Evolutionary conservation across 2,113 vertebrate species (phyloP), one percentile per base, ranked within the genome.

Genomic region (Capreolus pygargus): DNA sequence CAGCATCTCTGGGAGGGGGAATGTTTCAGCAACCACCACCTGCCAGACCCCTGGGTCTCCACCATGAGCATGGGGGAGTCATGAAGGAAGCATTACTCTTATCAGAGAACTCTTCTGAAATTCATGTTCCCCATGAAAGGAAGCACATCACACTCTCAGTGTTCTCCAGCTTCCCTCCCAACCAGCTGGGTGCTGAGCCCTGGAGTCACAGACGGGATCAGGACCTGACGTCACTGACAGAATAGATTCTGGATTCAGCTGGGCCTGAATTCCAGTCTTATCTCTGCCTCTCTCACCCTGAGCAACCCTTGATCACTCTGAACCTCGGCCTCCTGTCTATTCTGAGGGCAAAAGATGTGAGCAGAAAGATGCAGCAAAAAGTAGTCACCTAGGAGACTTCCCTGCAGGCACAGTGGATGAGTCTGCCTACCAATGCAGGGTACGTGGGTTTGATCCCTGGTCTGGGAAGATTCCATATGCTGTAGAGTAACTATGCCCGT

Each of bases 51-150:
- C 61, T 30, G 30, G 78, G 17, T 23, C 39, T 54, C 79, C 30
- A 45, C 16, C 33, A 7, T 10, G 19, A 81, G 33, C 15, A 0
- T 1, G 7, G 23, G 5, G 3, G 27, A 25, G 19, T 21, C 19
- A 0, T 33, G 79, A 21, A 17, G 50, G 17, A 13, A 61, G 33
- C 0, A 0, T n/a, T 5, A 11, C 55, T 67, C 33, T 17, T 17
- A 13, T 3, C 28, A 7, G 43, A 78, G 19, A 52, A 14, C 19
- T 50, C 47, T 36, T 47, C 39, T 21, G 16, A 36, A 21, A 82
- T 15, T 6, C 17, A 7, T 17, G 16, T n/a, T 45, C 28, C 23
- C 58, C 10, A 0, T 5, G 79, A 81, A 81, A 64, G 58, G 39
- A 83, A 82, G 3, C 15, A 9, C 9, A 30, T 43, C 39, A 14